Evolutionary conservation across 2,797 vertebrate genomes (phyloP).

Genomic region (Kryptopterus vitreolus): DNA sequence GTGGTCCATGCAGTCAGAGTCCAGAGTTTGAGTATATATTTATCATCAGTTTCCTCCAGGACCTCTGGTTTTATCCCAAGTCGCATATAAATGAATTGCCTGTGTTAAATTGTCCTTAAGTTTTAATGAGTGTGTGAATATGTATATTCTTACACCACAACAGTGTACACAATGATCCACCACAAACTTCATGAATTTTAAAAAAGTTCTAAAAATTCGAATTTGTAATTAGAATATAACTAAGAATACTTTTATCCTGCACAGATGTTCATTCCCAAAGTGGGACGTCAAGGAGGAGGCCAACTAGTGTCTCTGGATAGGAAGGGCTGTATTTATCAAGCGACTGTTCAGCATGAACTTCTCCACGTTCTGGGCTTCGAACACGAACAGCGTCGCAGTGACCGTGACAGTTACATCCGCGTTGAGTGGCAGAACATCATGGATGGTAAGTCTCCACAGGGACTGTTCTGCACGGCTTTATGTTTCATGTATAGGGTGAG

Average conservation of each 20-base stretch:
- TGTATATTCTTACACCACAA: not conserved
- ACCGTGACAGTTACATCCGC: constrained; percentile 70
- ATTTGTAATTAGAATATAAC: not conserved
- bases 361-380: constrained; percentile 75
- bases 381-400: constrained; percentile 71
- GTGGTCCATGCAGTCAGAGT: no score
- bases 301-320: constrained; percentile 59
- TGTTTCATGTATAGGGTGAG: no score
- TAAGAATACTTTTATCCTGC: not conserved
- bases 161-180: not conserved
- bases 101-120: not conserved
- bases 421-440: constrained; percentile 68
- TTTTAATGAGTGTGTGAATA: not conserved
- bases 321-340: constrained; percentile 68
- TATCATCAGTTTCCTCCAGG: not conserved
- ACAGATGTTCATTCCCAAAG: constrained; percentile 55
- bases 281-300: constrained; percentile 46
- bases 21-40: not conserved
- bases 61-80: not conserved
- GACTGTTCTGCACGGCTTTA: not conserved
- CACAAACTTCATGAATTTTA: not conserved
- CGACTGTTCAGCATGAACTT: constrained; percentile 71
- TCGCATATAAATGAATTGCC: no score
- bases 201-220: no score
- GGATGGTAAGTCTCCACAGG: constrained; percentile 51